A percentile compares a stretch with the other conserved stretches of the same genome.
phyloP scores from a whole-genome alignment of 2,888 invertebrate species.

The Panzeria rudis region DNA sequence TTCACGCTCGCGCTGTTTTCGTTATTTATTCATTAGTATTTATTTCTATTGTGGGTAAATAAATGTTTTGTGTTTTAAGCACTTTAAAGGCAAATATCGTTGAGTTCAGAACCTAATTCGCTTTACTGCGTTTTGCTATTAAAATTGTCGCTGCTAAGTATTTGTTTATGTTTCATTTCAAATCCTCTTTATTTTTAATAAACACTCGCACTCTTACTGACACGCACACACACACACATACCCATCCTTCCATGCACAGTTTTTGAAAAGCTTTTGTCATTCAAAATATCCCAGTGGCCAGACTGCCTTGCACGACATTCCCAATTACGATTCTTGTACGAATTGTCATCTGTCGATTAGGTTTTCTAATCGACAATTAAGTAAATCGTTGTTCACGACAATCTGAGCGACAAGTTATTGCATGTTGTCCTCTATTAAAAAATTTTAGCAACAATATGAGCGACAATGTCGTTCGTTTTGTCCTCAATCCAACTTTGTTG shows the following conservation, averaged over 20 bases:
- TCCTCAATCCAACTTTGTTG: no score
- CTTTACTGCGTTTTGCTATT: constrained; percentile 24
- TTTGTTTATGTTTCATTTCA: constrained; percentile 33
- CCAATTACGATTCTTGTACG: no score
- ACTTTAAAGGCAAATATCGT: constrained; percentile 27
- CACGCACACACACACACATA: not conserved
- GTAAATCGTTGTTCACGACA: no score
- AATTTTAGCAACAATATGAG: no score
- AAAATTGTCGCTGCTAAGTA: constrained; percentile 6
- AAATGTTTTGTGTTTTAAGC: constrained; percentile 23
- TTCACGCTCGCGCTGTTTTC: not conserved
- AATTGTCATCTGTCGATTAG: no score
- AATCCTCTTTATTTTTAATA: constrained; percentile 40
- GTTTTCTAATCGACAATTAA: no score
- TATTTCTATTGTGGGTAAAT: not conserved
- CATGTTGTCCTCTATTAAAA: no score
- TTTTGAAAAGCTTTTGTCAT: not conserved
- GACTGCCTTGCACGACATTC: no score
- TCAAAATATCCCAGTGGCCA: not conserved
- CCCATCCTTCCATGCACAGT: not conserved
- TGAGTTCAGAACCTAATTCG: not conserved
- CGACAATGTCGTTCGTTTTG: no score
- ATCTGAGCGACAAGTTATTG: no score
- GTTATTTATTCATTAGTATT: constrained; percentile 5
- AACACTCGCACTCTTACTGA: not conserved